phyloP scores from a whole-genome alignment of 2,888 invertebrate genomes.

The Torymus aiolomorphi region DNA sequence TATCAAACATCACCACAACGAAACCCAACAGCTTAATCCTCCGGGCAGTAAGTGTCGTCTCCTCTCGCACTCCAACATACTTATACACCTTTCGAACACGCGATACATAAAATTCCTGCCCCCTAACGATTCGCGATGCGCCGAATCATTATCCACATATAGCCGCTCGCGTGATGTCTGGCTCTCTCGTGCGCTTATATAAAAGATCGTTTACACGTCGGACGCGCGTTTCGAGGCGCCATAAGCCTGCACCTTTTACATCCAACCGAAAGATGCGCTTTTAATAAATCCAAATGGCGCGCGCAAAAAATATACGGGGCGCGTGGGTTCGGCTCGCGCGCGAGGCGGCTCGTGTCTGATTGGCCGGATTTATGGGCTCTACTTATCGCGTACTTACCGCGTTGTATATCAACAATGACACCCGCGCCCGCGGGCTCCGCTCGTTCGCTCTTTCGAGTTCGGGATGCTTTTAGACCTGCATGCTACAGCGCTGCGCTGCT shows the following conservation, averaged over 20 bases:
- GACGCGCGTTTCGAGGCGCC: no score
- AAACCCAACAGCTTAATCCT: conserved; percentile 44
- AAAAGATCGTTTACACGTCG: no score
- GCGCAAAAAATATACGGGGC: no score
- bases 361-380: conserved; percentile 75
- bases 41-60: conserved; percentile 22
- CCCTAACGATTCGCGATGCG: conserved; percentile 7
- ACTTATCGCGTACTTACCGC: conserved; percentile 75
- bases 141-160: conserved; percentile 18
- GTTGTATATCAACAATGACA: conserved; percentile 75
- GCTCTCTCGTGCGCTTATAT: no score
- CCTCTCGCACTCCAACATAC: no score
- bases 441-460: no score
- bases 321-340: background rate
- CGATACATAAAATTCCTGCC: conserved; percentile 20
- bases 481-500: no score
- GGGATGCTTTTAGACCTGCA: no score
- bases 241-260: no score
- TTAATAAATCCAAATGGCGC: conserved; percentile 10
- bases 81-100: no score
- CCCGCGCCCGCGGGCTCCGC: conserved; percentile 72
- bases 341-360: conserved; percentile 64
- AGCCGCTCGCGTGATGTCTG: no score
- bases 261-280: background rate
- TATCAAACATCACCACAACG: background rate